Conservation (phyloP, 2,888 invertebrate species). For the Tachystola acroxantha region DNA sequence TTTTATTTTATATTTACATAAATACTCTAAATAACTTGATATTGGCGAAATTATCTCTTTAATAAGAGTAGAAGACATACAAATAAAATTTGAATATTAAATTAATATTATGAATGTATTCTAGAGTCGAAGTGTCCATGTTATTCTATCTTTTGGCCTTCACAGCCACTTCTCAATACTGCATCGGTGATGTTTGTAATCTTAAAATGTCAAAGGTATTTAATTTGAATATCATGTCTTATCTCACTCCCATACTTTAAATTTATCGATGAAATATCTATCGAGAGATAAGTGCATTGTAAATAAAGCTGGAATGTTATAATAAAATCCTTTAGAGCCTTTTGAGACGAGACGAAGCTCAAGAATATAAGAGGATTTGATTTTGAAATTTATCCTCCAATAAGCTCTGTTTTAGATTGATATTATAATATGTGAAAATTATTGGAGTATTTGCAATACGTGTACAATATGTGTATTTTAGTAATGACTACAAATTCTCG, state of each 20-base stretch:
- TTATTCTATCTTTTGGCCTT: slow-evolving; percentile 46
- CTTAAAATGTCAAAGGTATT: slow-evolving; percentile 76
- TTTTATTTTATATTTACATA: too few relatives aligned
- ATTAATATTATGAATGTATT: neutral
- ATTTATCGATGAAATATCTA: slow-evolving; percentile 68
- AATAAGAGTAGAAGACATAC: too few relatives aligned
- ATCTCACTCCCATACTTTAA: slow-evolving; percentile 64
- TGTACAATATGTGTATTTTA: too few relatives aligned
- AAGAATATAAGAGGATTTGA: too few relatives aligned
- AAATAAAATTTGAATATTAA: too few relatives aligned
- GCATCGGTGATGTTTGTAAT: slow-evolving; percentile 70
- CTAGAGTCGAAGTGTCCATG: slow-evolving; percentile 28
- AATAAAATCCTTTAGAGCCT: slow-evolving; percentile 3
- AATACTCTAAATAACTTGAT: too few relatives aligned
- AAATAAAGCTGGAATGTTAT: slow-evolving; percentile 19
- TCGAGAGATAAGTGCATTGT: slow-evolving; percentile 29
- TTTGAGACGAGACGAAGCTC: neutral
- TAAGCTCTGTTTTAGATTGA: too few relatives aligned
- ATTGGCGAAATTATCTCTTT: too few relatives aligned
- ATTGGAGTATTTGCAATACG: too few relatives aligned
- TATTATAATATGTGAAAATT: too few relatives aligned
- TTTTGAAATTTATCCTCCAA: too few relatives aligned
- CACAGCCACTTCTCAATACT: slow-evolving; percentile 51
- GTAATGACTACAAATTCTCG: too few relatives aligned
- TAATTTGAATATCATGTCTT: slow-evolving; percentile 75